Conservation (phyloP, 2,797 vertebrate genomes). For the Etheostoma nigrum region DNA sequence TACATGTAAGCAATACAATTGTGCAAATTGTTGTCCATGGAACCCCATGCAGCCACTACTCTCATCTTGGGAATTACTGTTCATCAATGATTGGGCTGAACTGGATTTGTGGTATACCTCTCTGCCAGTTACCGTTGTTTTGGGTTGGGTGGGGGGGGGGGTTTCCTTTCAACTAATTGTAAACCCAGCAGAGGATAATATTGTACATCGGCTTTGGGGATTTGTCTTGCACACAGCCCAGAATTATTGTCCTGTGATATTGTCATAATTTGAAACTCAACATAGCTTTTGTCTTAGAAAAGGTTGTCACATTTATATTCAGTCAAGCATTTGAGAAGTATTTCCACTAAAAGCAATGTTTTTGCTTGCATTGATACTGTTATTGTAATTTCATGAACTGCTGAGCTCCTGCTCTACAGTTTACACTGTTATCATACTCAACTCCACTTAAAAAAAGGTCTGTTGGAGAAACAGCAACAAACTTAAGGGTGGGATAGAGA, state of each 20-base stretch:
- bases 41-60: neutral
- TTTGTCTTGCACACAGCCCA: neutral
- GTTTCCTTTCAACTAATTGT: neutral
- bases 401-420: conserved; percentile 1
- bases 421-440: neutral
- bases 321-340: neutral
- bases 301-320: neutral
- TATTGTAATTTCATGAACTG: conserved; percentile 6
- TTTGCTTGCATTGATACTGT: conserved; percentile 12
- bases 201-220: conserved; percentile 7
- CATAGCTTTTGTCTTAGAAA: conserved; percentile 1
- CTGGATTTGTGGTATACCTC: neutral
- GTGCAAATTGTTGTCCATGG: neutral
- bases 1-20: neutral
- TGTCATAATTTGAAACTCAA: neutral
- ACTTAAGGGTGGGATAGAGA: conserved; percentile 9
- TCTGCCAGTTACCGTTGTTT: neutral
- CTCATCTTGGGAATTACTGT: neutral
- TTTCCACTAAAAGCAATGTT: neutral
- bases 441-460: neutral
- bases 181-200: neutral
- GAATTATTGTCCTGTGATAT: neutral
- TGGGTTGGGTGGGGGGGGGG: neutral
- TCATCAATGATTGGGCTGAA: conserved; percentile 13
- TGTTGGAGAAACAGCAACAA: neutral